phyloP scores from a whole-genome alignment of 2,888 invertebrate genomes.

The Platypus cylindrus region DNA sequence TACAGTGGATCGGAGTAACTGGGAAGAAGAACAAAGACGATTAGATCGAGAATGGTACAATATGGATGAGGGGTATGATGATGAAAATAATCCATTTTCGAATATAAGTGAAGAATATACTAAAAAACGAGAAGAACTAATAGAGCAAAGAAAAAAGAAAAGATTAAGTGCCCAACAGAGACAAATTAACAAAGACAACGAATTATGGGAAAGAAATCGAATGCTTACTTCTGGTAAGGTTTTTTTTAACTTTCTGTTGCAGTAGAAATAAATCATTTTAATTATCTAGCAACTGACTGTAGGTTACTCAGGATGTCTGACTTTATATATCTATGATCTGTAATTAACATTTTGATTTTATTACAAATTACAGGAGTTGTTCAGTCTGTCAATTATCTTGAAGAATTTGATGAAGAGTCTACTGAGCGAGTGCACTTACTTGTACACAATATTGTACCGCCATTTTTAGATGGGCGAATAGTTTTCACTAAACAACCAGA shows the following conservation, averaged over 20 bases:
- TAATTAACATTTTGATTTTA: slow-evolving; percentile 2
- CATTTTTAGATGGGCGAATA: slow-evolving; percentile 95
- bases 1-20: slow-evolving; percentile 64
- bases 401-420: slow-evolving; percentile 91
- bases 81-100: slow-evolving; percentile 87
- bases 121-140: slow-evolving; percentile 81
- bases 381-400: slow-evolving; percentile 73
- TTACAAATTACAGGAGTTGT: slow-evolving; percentile 68
- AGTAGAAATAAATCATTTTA: too few relatives aligned
- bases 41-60: slow-evolving; percentile 96
- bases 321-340: neutral
- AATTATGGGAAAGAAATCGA: slow-evolving; percentile 96
- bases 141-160: slow-evolving; percentile 81
- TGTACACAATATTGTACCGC: slow-evolving; percentile 97
- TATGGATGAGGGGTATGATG: slow-evolving; percentile 86
- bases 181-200: slow-evolving; percentile 97
- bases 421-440: slow-evolving; percentile 89
- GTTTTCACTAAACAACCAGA: slow-evolving; percentile 99
- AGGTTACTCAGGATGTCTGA: neutral
- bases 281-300: neutral
- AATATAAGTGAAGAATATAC: slow-evolving; percentile 85
- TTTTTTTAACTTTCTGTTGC: neutral
- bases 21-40: slow-evolving; percentile 84
- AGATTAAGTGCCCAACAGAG: slow-evolving; percentile 90
- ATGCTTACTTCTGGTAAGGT: slow-evolving; percentile 70